These are phyloP conservation scores for Diachrysia chrysitis DNA, from an alignment of 2,888 invertebrate genomes.

Conservation along the genomic window DNA sequence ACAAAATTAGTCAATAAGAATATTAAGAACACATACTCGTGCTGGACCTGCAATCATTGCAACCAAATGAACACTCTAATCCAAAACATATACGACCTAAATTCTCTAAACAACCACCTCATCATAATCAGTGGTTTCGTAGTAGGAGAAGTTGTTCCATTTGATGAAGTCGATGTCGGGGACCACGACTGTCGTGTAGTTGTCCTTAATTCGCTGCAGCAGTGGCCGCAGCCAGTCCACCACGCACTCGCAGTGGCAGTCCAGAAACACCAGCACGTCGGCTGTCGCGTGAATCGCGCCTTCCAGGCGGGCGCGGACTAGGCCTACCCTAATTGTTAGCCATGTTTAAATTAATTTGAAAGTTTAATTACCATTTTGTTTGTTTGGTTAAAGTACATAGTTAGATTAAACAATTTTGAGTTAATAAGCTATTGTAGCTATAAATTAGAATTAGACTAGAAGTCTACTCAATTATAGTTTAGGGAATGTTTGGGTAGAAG, in stretches of 20 bases:
- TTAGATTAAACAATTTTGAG: not conserved
- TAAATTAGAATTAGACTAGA: too few species aligned
- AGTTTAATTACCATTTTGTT: too few species aligned
- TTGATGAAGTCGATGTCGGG: constrained; percentile 98
- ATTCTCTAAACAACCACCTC: not conserved
- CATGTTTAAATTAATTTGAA: too few species aligned
- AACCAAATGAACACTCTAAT: not conserved
- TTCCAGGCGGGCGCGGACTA: not conserved
- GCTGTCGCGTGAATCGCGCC: not conserved
- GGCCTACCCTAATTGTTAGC: not conserved
- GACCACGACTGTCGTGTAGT: constrained; percentile 94
- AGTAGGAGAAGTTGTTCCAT: constrained; percentile 89
- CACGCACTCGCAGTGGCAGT: constrained; percentile 27
- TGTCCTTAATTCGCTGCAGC: constrained; percentile 90
- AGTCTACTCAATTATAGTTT: too few species aligned
- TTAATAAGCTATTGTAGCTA: too few species aligned
- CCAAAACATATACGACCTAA: not conserved
- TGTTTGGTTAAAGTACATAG: too few species aligned
- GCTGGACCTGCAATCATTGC: not conserved
- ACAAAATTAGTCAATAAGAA: not conserved
- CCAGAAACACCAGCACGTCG: constrained; percentile 24
- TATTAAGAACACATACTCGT: not conserved
- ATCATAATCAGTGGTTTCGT: not conserved
- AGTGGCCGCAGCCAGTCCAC: constrained; percentile 89
- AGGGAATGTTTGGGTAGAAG: too few species aligned